A percentile compares a stretch with the other conserved stretches of the same genome.
Evolutionary conservation across 2,888 invertebrate species (phyloP).

Genomic region (Elegia similella): DNA sequence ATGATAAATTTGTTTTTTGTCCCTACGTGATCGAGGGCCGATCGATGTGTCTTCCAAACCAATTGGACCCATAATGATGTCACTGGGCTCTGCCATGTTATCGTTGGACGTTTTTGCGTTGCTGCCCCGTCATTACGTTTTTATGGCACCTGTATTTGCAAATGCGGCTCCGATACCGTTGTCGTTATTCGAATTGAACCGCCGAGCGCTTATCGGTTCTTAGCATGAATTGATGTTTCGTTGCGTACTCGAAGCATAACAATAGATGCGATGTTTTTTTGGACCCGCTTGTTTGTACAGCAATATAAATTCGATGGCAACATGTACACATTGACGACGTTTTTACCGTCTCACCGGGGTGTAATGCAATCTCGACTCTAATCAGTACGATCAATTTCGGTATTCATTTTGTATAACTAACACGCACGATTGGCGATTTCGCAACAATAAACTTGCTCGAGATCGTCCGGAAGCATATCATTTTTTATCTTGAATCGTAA

Average conservation of each 20-base stretch:
- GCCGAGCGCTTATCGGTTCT: constrained; percentile 37
- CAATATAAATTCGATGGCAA: constrained; percentile 35
- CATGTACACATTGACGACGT: constrained; percentile 27
- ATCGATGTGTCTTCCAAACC: constrained; percentile 8
- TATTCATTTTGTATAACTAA: constrained; percentile 25
- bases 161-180: constrained; percentile 51
- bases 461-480: constrained; percentile 32
- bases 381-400: constrained; percentile 8
- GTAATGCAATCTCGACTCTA: constrained; percentile 1
- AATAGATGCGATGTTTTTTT: constrained; percentile 42
- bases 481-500: constrained; percentile 30
- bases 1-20: constrained; percentile 19
- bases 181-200: constrained; percentile 29
- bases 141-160: constrained; percentile 41
- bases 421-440: constrained; percentile 40
- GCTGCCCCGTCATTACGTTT: constrained; percentile 43
- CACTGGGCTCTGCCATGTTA: constrained; percentile 23
- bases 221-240: constrained; percentile 42
- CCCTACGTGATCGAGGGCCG: constrained; percentile 8
- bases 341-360: constrained; percentile 14
- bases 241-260: constrained; percentile 42
- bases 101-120: constrained; percentile 27
- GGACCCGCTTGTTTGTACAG: constrained; percentile 38
- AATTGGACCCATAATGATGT: constrained; percentile 21
- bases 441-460: constrained; percentile 34